Percentiles rank a stretch among this genome's conserved stretches.
These are phyloP conservation scores for Euplagia quadripunctaria DNA, from an alignment of 2,888 invertebrate species.

Conservation along the genomic window DNA sequence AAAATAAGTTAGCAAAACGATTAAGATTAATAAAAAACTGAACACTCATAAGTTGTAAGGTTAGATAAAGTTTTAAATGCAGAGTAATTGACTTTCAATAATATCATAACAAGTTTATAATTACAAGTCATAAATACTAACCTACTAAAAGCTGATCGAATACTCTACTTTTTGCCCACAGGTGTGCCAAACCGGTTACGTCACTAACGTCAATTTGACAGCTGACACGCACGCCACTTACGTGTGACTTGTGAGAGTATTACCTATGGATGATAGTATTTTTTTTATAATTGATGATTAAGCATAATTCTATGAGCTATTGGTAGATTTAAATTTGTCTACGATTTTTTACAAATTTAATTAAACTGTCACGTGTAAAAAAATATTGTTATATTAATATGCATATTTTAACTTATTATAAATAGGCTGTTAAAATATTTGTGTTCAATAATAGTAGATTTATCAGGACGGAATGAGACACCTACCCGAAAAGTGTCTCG, in stretches of 20 bases:
- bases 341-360: not conserved
- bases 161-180: slow-evolving; percentile 56
- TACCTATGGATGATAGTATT: slow-evolving; percentile 34
- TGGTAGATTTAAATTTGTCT: not conserved
- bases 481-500: no score
- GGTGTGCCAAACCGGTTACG: slow-evolving; percentile 66
- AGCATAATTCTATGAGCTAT: not conserved
- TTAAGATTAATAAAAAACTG: slow-evolving; percentile 42
- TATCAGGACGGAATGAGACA: no score
- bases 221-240: slow-evolving; percentile 66
- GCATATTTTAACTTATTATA: no score
- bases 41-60: slow-evolving; percentile 31
- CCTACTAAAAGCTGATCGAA: slow-evolving; percentile 59
- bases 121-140: slow-evolving; percentile 49
- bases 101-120: slow-evolving; percentile 45
- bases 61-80: slow-evolving; percentile 35
- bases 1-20: slow-evolving; percentile 12
- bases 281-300: slow-evolving; percentile 13
- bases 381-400: no score
- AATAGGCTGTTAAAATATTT: not conserved
- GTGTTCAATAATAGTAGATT: no score
- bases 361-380: not conserved
- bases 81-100: slow-evolving; percentile 42
- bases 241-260: slow-evolving; percentile 45
- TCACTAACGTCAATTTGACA: slow-evolving; percentile 66